Evolutionary conservation across 2,797 vertebrate genomes (phyloP).

Genomic region (Hipposideros larvatus): DNA sequence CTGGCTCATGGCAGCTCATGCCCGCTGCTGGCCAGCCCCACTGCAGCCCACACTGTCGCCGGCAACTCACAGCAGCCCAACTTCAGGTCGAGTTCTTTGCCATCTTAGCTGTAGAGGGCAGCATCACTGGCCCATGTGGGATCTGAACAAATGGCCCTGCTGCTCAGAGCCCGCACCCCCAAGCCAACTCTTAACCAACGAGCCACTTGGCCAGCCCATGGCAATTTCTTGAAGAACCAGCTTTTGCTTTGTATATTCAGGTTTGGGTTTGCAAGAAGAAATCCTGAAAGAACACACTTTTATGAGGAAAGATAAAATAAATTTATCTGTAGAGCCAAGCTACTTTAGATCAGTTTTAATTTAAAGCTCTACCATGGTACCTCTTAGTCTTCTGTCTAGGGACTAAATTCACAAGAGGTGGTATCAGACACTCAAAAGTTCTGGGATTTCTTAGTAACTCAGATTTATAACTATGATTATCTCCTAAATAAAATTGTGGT

Average conservation of each 20-base stretch:
- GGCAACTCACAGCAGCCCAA: no score
- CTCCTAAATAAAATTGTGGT: neutral
- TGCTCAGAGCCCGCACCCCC: no score
- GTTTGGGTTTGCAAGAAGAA: neutral
- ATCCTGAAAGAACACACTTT: neutral
- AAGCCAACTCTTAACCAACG: no score
- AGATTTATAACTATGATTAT: conserved; percentile 7
- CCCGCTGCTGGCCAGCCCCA: no score
- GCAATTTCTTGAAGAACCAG: neutral
- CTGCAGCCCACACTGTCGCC: no score
- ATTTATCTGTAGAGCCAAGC: neutral
- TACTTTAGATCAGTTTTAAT: neutral
- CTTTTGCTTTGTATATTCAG: neutral
- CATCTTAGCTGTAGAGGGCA: no score
- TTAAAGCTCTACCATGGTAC: neutral
- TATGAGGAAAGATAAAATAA: neutral
- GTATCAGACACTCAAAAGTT: neutral
- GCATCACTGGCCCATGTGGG: no score
- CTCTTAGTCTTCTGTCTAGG: neutral
- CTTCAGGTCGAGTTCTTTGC: no score
- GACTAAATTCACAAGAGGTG: neutral
- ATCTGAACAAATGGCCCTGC: no score
- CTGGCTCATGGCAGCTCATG: no score
- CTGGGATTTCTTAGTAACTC: neutral
- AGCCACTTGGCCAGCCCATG: no score